Conservation (phyloP, 2,113 vertebrate species). For the Oophaga pumilio region DNA sequence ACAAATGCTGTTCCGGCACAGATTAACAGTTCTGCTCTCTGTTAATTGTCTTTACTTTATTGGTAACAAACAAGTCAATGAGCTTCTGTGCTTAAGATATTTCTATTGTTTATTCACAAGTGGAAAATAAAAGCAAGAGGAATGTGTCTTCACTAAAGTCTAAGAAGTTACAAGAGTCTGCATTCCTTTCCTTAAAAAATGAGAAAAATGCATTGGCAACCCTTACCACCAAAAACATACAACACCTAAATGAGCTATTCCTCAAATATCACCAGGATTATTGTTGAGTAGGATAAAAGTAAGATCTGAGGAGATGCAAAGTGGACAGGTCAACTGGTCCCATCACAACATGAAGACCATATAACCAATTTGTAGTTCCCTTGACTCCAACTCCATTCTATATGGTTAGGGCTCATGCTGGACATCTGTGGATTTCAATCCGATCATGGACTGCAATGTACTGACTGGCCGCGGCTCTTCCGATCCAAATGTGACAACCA, state of each 20-base stretch:
- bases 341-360: neutral
- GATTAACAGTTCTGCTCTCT: slow-evolving; percentile 47
- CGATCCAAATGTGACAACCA: no score
- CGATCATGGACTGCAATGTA: no score
- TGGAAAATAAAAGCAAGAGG: slow-evolving; percentile 18
- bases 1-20: slow-evolving; percentile 46
- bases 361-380: neutral
- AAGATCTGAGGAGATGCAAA: neutral
- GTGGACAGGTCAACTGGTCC: neutral
- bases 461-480: no score
- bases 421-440: no score
- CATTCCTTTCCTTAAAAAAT: neutral
- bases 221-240: no score
- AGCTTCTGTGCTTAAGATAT: slow-evolving; percentile 51
- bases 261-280: no score
- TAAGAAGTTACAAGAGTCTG: neutral
- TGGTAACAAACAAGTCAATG: slow-evolving; percentile 56
- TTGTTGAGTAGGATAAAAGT: neutral
- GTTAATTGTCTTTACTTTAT: slow-evolving; percentile 55
- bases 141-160: neutral
- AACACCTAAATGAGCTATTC: no score
- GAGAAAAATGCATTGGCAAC: neutral
- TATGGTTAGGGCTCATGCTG: neutral
- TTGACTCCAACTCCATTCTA: neutral
- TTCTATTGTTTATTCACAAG: slow-evolving; percentile 46